These are phyloP conservation scores for Trissolcus brochymenae DNA, from an alignment of 2,888 invertebrate species.

Conservation along the genomic window DNA sequence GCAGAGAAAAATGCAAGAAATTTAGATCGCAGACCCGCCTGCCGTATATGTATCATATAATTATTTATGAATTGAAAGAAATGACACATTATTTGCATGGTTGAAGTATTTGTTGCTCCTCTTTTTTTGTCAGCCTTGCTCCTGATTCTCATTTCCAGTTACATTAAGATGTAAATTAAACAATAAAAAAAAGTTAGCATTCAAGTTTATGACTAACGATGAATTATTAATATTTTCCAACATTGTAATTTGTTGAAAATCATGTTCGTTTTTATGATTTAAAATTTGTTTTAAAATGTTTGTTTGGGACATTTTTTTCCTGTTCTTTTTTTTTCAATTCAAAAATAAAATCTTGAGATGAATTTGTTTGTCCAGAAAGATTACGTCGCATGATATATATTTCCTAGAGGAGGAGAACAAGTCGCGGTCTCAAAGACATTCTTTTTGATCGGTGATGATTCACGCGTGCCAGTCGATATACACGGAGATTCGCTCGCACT, in stretches of 20 bases:
- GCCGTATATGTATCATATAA: too few relatives aligned
- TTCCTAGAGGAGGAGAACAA: conserved; percentile 20
- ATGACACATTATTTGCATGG: conserved; percentile 5
- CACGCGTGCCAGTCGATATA: conserved; percentile 18
- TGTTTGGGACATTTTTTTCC: too few relatives aligned
- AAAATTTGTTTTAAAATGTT: too few relatives aligned
- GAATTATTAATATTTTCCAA: too few relatives aligned
- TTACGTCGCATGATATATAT: conserved; percentile 12
- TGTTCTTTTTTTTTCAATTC: neutral
- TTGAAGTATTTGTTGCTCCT: neutral
- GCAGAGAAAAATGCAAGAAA: too few relatives aligned
- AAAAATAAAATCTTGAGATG: neutral
- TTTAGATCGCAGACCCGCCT: too few relatives aligned
- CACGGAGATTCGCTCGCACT: neutral
- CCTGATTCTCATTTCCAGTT: neutral
- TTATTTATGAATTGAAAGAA: too few relatives aligned
- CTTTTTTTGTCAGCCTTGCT: conserved; percentile 11
- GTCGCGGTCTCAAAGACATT: conserved; percentile 25
- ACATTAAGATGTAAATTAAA: neutral
- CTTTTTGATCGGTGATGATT: conserved; percentile 30
- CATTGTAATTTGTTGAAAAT: too few relatives aligned
- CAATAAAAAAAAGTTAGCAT: too few relatives aligned
- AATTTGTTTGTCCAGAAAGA: neutral
- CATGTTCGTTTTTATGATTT: too few relatives aligned
- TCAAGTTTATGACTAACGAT: too few relatives aligned